Conservation (phyloP, 2,113 vertebrate genomes). For the Sciurus niger region DNA sequence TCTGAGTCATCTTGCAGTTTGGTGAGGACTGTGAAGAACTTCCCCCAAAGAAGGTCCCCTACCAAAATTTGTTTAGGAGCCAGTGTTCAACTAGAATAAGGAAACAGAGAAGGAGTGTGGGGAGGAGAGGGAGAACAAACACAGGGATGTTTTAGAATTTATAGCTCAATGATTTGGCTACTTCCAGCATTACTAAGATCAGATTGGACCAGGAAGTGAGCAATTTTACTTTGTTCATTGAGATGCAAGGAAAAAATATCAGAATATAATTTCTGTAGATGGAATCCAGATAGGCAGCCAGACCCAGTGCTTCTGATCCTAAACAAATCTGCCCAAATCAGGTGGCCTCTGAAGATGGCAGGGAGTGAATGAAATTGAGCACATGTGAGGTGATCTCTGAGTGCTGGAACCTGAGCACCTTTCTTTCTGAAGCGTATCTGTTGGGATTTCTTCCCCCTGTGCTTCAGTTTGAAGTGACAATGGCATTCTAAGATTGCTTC, state of each 20-base stretch:
- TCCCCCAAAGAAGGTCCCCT: background rate
- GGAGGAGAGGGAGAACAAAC: background rate
- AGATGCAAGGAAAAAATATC: background rate
- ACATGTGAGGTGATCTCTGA: background rate
- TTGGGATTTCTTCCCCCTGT: background rate
- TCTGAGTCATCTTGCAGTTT: background rate
- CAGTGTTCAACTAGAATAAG: background rate
- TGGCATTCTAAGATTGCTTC: background rate
- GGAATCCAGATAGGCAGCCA: background rate
- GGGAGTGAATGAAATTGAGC: background rate
- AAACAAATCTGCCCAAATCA: slow-evolving; percentile 6
- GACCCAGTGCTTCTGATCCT: background rate
- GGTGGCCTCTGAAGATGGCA: background rate
- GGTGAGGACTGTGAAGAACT: background rate
- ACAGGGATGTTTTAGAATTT: background rate
- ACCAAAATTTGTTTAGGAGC: background rate
- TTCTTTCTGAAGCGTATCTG: background rate
- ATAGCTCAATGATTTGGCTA: background rate
- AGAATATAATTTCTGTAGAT: slow-evolving; percentile 63
- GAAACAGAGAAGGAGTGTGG: background rate
- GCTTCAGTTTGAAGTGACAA: background rate
- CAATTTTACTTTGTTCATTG: slow-evolving; percentile 36
- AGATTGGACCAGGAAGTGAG: slow-evolving; percentile 29
- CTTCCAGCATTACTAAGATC: background rate
- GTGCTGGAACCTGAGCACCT: background rate